Percentiles rank a stretch among this genome's conserved stretches.
phyloP scores from a whole-genome alignment of 2,888 invertebrate genomes.

The Patella ulyssiponensis region DNA sequence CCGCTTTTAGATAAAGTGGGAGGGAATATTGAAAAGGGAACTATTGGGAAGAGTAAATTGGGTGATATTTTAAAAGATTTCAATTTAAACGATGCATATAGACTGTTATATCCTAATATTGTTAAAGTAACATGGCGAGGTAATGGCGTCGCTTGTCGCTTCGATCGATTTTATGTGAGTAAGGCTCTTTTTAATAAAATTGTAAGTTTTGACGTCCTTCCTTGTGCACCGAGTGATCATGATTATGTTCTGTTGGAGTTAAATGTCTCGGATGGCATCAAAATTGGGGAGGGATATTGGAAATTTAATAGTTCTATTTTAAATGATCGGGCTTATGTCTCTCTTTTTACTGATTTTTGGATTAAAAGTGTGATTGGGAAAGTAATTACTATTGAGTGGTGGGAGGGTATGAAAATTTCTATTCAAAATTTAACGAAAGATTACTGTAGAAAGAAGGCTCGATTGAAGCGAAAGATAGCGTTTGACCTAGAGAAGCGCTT shows the following conservation, averaged over 20 bases:
- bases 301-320: not conserved
- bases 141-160: no score
- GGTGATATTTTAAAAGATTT: not conserved
- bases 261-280: not conserved
- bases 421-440: not conserved
- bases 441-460: not conserved
- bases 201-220: not conserved
- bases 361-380: not conserved
- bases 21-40: not conserved
- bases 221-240: not conserved
- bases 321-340: constrained; percentile 1
- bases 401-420: constrained; percentile 3
- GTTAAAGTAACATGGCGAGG: no score
- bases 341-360: not conserved
- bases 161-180: no score
- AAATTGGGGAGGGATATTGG: constrained; percentile 5
- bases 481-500: constrained; percentile 6
- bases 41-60: no score
- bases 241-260: not conserved
- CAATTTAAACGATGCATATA: not conserved
- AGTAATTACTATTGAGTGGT: not conserved
- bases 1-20: not conserved
- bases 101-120: no score
- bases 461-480: not conserved
- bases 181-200: not conserved